Conservation (phyloP, 2,113 vertebrate genomes). For the Paradoxurus hermaphroditus region DNA sequence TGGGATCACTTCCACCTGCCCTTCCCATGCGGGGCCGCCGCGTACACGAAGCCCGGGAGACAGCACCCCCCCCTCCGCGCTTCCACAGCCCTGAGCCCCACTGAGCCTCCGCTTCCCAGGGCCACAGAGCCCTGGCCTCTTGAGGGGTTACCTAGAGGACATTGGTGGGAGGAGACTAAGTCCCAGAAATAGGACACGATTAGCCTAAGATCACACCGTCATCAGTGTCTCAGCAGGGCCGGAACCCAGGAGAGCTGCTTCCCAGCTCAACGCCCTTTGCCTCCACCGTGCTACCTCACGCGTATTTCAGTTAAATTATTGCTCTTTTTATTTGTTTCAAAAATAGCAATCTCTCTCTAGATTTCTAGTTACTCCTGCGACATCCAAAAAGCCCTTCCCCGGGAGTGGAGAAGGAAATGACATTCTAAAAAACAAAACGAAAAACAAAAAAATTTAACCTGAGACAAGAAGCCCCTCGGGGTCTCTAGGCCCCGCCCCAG, state of each 20-base stretch:
- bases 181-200: not conserved
- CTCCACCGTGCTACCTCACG: no score
- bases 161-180: not conserved
- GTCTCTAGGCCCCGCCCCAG: not conserved
- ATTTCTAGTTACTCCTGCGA: not conserved
- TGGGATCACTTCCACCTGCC: not conserved
- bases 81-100: not conserved
- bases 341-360: not conserved
- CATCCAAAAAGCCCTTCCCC: slow-evolving; percentile 31
- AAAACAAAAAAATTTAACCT: not conserved
- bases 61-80: not conserved
- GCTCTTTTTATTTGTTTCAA: not conserved
- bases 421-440: not conserved
- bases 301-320: slow-evolving; percentile 27
- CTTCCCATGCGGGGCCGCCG: not conserved
- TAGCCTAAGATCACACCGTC: not conserved
- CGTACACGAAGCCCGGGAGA: not conserved
- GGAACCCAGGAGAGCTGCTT: not conserved
- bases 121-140: not conserved
- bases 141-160: not conserved
- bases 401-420: slow-evolving; percentile 33
- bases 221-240: not conserved
- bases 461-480: not conserved
- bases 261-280: not conserved
- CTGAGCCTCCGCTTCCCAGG: not conserved